Base-by-base conservation (phyloP, 92 coral and sea anemone genomes). In the Actinostola sp. region DNA sequence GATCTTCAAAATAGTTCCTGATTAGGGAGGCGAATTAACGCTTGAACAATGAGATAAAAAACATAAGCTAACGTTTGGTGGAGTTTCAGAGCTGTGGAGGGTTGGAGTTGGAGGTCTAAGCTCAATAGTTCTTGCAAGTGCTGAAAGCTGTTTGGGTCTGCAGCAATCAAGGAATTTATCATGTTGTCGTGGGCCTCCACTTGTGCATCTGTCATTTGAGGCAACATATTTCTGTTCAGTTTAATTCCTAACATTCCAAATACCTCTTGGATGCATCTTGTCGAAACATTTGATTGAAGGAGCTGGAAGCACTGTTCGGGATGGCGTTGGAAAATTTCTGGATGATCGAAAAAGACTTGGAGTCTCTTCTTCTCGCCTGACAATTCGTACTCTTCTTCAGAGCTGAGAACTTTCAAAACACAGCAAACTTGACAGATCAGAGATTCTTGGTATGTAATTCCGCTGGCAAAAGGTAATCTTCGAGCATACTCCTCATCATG, bases 301-400 rank as follows among this genome's bases (percentile, higher is more conserved):
- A 70, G 34, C 11, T 25, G 25, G 19, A 70, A 19, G 31, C 64
- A 70, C 19, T 20, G 15, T 21, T 36, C 19, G 25, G 76, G 44
- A 19, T 52, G 25, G n/a, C 61, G 49, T n/a, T 53, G 28, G 13
- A 70, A 17, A 33, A 53, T 56, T 57, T 70, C 76, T 53, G 76
- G 41, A 34, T 70, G 63, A 15, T 52, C 29, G 27, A 54, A 54
- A 28, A 70, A 34, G 26, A 54, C 10, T n/a, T 54, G 34, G 25
- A 70, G 54, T 21, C 64, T 35, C 26, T 24, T 17, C 24, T 35
- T 15, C 19, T 70, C 76, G 54, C 44, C 24, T 1, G 44, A 23
- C 19, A 53, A 26, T 28, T 35, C 33, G n/a, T 20, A 61, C 20
- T 57, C 9, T 38, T 4, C 3, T 57, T 38, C 7, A 13, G 63